These are phyloP conservation scores for Montipora foliosa DNA, from an alignment of 64 coral and sea anemone species.

Conservation along the genomic window DNA sequence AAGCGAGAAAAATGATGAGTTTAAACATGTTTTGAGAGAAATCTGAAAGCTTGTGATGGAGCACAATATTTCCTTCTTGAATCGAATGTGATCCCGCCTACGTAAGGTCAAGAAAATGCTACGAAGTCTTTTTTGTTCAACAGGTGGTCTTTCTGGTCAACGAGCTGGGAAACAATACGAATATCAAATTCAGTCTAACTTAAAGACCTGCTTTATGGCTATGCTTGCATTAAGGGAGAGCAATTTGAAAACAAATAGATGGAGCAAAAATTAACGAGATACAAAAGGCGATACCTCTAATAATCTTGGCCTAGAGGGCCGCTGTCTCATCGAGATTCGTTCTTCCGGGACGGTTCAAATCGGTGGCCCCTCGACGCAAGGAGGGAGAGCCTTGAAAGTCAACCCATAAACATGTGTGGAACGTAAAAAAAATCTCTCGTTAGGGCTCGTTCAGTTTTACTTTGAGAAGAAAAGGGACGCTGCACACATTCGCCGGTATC, in stretches of 20 bases:
- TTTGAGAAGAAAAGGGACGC: no score
- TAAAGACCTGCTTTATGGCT: background rate
- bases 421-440: no score
- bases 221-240: background rate
- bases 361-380: no score
- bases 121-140: background rate
- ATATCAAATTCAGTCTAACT: background rate
- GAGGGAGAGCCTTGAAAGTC: no score
- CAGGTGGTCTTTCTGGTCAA: conserved; percentile 45
- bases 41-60: background rate
- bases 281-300: no score
- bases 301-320: no score
- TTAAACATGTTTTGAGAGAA: background rate
- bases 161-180: background rate
- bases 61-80: background rate
- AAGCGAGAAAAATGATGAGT: background rate
- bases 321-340: no score
- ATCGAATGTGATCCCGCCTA: background rate
- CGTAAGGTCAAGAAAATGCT: conserved; percentile 41
- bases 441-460: no score
- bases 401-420: no score
- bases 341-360: no score
- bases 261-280: no score
- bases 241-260: background rate
- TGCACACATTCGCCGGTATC: no score